These are phyloP conservation scores for Schizothorax lantsangensis DNA, from an alignment of 2,797 vertebrate genomes.

Conservation along the genomic window DNA sequence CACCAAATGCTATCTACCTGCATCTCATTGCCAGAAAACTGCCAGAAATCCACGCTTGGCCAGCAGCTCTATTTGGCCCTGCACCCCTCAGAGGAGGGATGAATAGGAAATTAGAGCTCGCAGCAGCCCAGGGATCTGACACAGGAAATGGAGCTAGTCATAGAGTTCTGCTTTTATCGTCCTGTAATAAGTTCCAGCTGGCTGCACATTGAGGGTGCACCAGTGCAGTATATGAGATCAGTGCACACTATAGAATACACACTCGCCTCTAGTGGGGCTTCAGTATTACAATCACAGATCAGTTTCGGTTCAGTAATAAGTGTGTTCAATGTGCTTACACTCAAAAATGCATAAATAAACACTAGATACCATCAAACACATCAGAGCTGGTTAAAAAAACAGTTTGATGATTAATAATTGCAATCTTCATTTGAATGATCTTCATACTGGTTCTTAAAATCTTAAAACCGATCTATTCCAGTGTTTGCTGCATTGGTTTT, in stretches of 20 bases:
- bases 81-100: constrained; percentile 38
- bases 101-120: constrained; percentile 56
- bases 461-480: background rate
- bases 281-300: constrained; percentile 1
- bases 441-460: background rate
- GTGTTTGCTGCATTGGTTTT: background rate
- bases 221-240: constrained; percentile 20
- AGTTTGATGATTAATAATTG: background rate
- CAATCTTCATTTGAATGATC: background rate
- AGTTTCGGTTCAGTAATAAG: constrained; percentile 6
- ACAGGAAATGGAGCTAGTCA: constrained; percentile 58
- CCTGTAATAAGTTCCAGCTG: constrained; percentile 63
- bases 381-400: background rate
- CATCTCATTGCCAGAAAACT: constrained; percentile 47
- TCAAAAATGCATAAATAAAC: background rate
- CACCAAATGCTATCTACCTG: constrained; percentile 33
- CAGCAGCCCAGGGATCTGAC: constrained; percentile 36
- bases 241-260: constrained; percentile 18
- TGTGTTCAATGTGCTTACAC: background rate
- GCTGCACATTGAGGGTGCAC: constrained; percentile 48
- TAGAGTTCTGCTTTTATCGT: constrained; percentile 57
- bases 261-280: constrained; percentile 8
- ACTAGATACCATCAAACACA: background rate
- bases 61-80: constrained; percentile 37
- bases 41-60: constrained; percentile 49